Evolutionary conservation across 2,888 invertebrate genomes (phyloP), one percentile per base, ranked within the genome.

Genomic region (Chalcosyrphus nemorum): DNA sequence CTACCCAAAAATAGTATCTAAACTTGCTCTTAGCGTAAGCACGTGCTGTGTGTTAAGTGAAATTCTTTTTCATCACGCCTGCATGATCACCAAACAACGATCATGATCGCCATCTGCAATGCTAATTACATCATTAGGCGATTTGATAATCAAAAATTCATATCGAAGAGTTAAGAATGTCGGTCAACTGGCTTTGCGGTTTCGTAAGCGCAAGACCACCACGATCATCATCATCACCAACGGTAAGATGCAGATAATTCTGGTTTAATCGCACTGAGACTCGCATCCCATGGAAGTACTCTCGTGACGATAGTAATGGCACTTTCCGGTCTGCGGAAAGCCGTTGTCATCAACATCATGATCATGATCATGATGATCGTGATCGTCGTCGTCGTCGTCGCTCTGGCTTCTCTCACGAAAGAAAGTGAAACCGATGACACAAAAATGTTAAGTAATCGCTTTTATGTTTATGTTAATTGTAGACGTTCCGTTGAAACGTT

Each of bases 391-490:
- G 35, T 47, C 7, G 61, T 71, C 66, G 65, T 65, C 76, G 65
- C 52, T 59, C 59, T 59, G 75, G 75, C 65, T n/a, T n/a, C n/a
- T n/a, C n/a, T 56, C 68, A 68, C 86, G 72, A 88, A 88, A 87
- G 89, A 89, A 89, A 90, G 89, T 89, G 89, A 89, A 90, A 89
- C 89, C 89, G 89, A 88, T 88, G 89, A 88, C 89, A 89, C 88
- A 88, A 88, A 89, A 75, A 70, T 87, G 84, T 86, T 86, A 82
- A 82, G 80, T 80, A 80, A 86, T 77, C 80, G 57, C 38, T 59
- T 71, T 78, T 56, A 72, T 77, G 72, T 74, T 74, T 66, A 82
- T 77, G 81, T 76, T 71, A 71, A 81, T 71, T 72, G 77, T 61
- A 56, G 72, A 72, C 72, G 82, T 72, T 66, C 47, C 77, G 54